These are phyloP conservation scores for Choreutis nemorana DNA, from an alignment of 2,888 invertebrate genomes.

Conservation along the genomic window DNA sequence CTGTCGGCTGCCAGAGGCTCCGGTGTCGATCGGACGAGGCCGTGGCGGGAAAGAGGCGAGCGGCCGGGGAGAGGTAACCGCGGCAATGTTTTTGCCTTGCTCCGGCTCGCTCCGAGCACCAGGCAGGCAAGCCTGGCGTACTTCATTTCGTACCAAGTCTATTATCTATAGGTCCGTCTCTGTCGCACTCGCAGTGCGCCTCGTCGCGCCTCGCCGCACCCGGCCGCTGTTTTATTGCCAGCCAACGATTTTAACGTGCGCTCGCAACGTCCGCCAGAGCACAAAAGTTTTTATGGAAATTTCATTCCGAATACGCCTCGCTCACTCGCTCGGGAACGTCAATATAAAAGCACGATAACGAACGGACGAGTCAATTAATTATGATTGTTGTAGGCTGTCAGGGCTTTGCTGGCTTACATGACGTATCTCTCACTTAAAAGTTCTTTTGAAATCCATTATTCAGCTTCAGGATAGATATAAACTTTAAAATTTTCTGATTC, in stretches of 20 bases:
- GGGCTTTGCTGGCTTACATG: constrained; percentile 28
- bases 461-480: too few species aligned
- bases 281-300: constrained; percentile 68
- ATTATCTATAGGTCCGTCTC: constrained; percentile 56
- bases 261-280: constrained; percentile 65
- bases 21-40: constrained; percentile 42
- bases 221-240: constrained; percentile 66
- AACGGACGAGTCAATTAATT: constrained; percentile 67
- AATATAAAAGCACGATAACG: constrained; percentile 67
- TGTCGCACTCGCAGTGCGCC: constrained; percentile 41
- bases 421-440: constrained; percentile 5
- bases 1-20: constrained; percentile 55
- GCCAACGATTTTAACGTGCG: constrained; percentile 67
- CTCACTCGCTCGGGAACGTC: constrained; percentile 54
- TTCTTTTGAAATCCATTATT: too few species aligned
- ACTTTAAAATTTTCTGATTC: too few species aligned
- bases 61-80: constrained; percentile 48
- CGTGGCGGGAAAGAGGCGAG: constrained; percentile 19
- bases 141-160: constrained; percentile 61
- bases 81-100: constrained; percentile 62
- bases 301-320: constrained; percentile 64
- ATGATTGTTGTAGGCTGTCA: constrained; percentile 64
- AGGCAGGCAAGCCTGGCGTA: too few species aligned
- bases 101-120: constrained; percentile 47
- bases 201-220: constrained; percentile 62